phyloP scores from a whole-genome alignment of 2,888 invertebrate genomes.

The Trimorus sp. region DNA sequence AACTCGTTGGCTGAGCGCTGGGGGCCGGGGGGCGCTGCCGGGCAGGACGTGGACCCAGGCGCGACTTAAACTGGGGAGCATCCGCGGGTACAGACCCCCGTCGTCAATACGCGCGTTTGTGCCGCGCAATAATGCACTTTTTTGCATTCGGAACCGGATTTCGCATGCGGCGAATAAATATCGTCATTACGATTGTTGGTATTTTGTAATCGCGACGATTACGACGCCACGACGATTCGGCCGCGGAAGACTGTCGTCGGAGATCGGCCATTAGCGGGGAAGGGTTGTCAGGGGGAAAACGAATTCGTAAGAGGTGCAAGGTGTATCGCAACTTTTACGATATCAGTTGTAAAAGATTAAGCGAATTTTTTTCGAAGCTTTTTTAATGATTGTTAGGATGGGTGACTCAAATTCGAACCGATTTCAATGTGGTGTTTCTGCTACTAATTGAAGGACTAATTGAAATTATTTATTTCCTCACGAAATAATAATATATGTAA shows the following conservation, averaged over 20 bases:
- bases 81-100: conserved; percentile 70
- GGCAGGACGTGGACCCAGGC: conserved; percentile 81
- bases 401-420: too few relatives aligned
- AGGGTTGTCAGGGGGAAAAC: too few relatives aligned
- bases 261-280: too few relatives aligned
- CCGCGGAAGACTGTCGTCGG: background rate
- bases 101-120: conserved; percentile 53
- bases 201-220: conserved; percentile 38
- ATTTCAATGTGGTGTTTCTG: too few relatives aligned
- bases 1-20: conserved; percentile 68
- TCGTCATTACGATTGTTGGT: conserved; percentile 39
- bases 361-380: too few relatives aligned
- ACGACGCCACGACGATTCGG: background rate
- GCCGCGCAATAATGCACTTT: conserved; percentile 50
- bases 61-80: conserved; percentile 81
- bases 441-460: too few relatives aligned
- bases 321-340: too few relatives aligned
- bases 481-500: too few relatives aligned
- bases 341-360: too few relatives aligned
- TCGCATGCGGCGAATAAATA: conserved; percentile 42
- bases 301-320: too few relatives aligned
- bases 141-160: conserved; percentile 51
- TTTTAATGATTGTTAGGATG: too few relatives aligned
- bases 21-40: conserved; percentile 80
- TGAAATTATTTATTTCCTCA: too few relatives aligned